Percentiles rank a stretch among this genome's conserved stretches.
These are phyloP conservation scores for Chironomus tentans DNA, from an alignment of 2,888 invertebrate species.

Conservation along the genomic window DNA sequence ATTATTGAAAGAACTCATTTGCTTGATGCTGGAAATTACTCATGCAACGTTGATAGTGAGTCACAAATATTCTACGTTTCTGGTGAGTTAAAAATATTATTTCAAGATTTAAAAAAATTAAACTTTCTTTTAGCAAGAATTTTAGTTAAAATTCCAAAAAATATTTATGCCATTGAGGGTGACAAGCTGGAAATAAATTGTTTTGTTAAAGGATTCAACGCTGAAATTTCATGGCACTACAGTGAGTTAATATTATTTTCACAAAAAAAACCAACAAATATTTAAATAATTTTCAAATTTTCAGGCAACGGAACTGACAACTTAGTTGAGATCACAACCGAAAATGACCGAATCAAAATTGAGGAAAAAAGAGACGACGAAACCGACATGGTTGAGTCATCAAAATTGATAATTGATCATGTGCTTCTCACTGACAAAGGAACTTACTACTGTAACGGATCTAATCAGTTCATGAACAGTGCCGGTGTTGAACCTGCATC, in stretches of 20 bases:
- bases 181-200: constrained; percentile 71
- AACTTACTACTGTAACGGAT: constrained; percentile 53
- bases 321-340: not conserved
- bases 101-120: no score
- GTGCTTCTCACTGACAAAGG: constrained; percentile 62
- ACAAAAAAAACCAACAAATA: constrained; percentile 22
- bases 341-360: not conserved
- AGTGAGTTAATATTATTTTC: constrained; percentile 37
- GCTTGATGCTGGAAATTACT: no score
- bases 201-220: constrained; percentile 55
- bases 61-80: not conserved
- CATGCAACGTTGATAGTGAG: no score
- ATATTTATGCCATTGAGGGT: constrained; percentile 72
- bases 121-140: constrained; percentile 52
- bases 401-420: constrained; percentile 54
- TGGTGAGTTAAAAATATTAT: not conserved
- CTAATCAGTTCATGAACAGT: constrained; percentile 40
- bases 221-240: constrained; percentile 57
- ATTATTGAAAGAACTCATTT: no score
- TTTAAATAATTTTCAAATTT: not conserved
- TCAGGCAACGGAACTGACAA: not conserved
- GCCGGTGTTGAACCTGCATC: constrained; percentile 36
- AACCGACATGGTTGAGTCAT: constrained; percentile 50
- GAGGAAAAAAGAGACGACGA: constrained; percentile 33
- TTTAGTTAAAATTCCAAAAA: constrained; percentile 50